Evolutionary conservation across 2,113 vertebrate species (phyloP), one percentile per base, ranked within the genome.

Genomic region (Lichenostomus cassidix): DNA sequence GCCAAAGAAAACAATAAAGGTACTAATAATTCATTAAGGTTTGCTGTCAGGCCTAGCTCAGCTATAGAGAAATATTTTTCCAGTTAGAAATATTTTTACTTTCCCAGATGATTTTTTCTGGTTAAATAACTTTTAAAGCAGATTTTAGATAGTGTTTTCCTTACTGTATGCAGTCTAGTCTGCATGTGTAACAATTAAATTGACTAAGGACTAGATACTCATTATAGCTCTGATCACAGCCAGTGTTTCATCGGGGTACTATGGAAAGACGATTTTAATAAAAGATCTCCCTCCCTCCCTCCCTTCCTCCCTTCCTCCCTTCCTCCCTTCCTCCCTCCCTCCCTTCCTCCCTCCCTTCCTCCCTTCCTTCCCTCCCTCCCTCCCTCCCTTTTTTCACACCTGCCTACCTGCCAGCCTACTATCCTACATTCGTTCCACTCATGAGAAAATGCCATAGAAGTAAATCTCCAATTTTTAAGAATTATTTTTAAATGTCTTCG

Each of bases 1-100:
- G 92, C 97, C 98, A 98, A 98, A 98, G 97, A 98, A 98, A 97
- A 97, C 74, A 97, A 88, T 95, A 96, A 97, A 97, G 96, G 90
- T 98, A 98, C 96, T 98, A 97, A 97, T 97, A 95, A 96, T 88
- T 97, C 97, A 95, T 88, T 97, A 96, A 96, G 91, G 91, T 95
- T 97, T 96, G 94, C 95, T 96, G 87, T 96, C 95, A 96, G 92
- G 95, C 95, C 93, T 97, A 97, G 94, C 94, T 94, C 95, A 96
- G 62, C 89, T 96, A 70, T 89, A 97, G 90, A 95, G 87, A 77
- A 95, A 85, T 93, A 91, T 95, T 97, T 97, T 97, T 91, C 95
- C 88, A 86, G 41, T 95, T 89, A 90, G 83, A 96, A 92, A 95
- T 89, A 89, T 80, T 94, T 95, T 83, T 92, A 95, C 91, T 97